Conservation (phyloP, 1,140 invertebrate species). For the Eriocheir sinensis region DNA sequence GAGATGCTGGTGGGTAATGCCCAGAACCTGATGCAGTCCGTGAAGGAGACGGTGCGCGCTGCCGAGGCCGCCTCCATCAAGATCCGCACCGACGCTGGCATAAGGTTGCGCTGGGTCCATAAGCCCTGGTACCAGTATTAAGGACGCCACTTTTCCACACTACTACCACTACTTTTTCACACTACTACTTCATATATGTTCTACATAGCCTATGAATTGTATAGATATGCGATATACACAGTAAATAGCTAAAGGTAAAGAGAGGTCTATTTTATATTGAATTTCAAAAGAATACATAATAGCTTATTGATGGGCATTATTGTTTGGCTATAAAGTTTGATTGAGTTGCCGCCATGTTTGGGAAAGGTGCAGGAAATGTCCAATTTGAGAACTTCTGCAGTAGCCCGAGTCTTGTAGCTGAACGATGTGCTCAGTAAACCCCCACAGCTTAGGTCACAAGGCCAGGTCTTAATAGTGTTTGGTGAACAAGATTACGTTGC, state of each 20-base stretch:
- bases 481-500: neutral
- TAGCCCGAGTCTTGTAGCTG: neutral
- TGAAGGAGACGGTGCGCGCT: conserved; percentile 98
- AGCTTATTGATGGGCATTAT: neutral
- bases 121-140: conserved; percentile 97
- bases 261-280: conserved; percentile 7
- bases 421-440: neutral
- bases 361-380: neutral
- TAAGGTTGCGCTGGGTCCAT: conserved; percentile 95
- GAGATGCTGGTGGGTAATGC: conserved; percentile 99
- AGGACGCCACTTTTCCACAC: neutral
- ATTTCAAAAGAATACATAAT: conserved; percentile 4
- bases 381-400: no score
- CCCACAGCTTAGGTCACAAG: neutral
- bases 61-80: conserved; percentile 99
- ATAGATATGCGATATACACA: neutral
- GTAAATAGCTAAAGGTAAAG: neutral
- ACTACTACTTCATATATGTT: neutral
- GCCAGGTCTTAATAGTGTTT: neutral
- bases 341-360: neutral
- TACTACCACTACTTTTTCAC: neutral
- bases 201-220: neutral
- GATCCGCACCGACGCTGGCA: conserved; percentile 97
- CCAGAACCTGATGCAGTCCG: conserved; percentile 99
- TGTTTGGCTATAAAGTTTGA: neutral